Conservation (phyloP, 23 tunicate genomes). For the Halocynthia aurantium region DNA sequence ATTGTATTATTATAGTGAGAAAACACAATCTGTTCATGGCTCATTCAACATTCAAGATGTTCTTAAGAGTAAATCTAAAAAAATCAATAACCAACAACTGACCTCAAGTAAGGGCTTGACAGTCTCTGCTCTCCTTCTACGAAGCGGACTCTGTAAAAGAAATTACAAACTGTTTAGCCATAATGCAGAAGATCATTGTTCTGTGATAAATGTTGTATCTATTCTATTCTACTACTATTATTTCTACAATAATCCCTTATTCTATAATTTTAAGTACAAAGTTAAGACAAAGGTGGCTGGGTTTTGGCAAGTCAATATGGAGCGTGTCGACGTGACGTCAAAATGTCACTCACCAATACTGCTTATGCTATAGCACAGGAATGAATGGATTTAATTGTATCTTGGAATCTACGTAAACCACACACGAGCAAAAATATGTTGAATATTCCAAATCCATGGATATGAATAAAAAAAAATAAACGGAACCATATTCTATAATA, state of each 20-base stretch:
- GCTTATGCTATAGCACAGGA: no score
- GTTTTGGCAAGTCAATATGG: not conserved
- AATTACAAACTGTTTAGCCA: not conserved
- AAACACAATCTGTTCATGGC: not conserved
- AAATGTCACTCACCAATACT: no score
- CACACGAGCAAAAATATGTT: no score
- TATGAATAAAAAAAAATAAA: no score
- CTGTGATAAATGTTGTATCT: not conserved
- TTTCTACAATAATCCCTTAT: no score
- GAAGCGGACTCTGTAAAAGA: conserved; percentile 36
- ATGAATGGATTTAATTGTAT: no score
- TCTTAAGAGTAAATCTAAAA: not conserved
- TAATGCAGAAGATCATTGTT: not conserved
- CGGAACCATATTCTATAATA: no score
- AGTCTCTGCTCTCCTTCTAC: conserved; percentile 16
- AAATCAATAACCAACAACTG: not conserved
- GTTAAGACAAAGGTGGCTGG: not conserved
- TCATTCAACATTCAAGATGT: not conserved
- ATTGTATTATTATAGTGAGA: no score
- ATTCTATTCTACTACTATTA: not conserved
- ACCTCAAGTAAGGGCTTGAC: conserved; percentile 33
- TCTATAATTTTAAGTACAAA: not conserved
- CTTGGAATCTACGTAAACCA: no score
- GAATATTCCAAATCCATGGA: no score
- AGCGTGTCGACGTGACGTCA: not conserved